Evolutionary conservation across 2,113 vertebrate species (phyloP).

Genomic region (Epinephelus lanceolatus): DNA sequence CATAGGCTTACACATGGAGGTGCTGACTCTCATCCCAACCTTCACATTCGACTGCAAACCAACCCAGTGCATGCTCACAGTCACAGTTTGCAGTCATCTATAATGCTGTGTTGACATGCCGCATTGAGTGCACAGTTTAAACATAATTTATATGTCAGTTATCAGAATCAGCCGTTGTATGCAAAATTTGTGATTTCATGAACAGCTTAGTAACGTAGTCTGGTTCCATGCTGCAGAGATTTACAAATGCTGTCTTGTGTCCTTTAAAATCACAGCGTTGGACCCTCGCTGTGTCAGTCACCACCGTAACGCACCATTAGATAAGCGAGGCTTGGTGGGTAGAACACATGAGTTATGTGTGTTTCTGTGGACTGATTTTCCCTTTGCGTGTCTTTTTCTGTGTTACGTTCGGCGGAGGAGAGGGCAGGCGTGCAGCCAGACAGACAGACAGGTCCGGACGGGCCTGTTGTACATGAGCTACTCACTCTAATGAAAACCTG

Average conservation of each 20-base stretch:
- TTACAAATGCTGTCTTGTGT: not conserved
- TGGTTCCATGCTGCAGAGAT: not conserved
- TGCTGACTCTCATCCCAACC: not conserved
- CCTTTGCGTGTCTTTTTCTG: not conserved
- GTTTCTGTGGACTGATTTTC: slow-evolving; percentile 2
- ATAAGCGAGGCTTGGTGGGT: not conserved
- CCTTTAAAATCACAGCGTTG: not conserved
- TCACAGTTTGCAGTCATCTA: not conserved
- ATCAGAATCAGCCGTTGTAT: not conserved
- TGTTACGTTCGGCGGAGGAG: not conserved
- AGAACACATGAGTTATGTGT: not conserved
- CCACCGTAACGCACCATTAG: not conserved
- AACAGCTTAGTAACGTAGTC: not conserved
- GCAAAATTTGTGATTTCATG: not conserved
- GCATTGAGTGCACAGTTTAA: not conserved
- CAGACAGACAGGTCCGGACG: slow-evolving; percentile 28
- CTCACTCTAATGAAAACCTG: slow-evolving; percentile 41
- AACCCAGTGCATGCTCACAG: too few relatives aligned
- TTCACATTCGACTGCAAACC: not conserved
- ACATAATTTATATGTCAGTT: not conserved
- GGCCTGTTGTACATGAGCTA: slow-evolving; percentile 34
- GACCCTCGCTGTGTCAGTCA: not conserved
- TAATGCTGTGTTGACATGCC: not conserved
- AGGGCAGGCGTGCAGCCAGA: slow-evolving; percentile 7
- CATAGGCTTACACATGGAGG: too few relatives aligned